Evolutionary conservation across 2,888 invertebrate species (phyloP).

Genomic region (Heliothis peltigera): DNA sequence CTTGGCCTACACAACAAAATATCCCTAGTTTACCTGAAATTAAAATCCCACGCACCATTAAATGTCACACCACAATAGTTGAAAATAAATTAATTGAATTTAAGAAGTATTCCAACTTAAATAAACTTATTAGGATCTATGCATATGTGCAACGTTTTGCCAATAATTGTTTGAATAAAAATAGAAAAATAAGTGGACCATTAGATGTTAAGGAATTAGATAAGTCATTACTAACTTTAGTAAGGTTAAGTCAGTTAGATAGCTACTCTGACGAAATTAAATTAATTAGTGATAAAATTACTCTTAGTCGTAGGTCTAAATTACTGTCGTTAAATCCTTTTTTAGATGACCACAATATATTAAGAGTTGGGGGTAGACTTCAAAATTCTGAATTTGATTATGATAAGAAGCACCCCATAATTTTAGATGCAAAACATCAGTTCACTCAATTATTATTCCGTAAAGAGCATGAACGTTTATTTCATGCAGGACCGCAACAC

Average conservation of each 20-base stretch:
- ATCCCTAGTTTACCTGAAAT: background rate
- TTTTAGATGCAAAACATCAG: constrained; percentile 39
- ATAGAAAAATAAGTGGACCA: constrained; percentile 2
- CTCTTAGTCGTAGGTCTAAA: no score
- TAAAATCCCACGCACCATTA: no score
- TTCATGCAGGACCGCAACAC: no score
- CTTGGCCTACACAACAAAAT: constrained; percentile 47
- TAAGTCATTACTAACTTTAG: no score
- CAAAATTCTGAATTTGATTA: constrained; percentile 18
- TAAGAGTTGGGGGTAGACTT: constrained; percentile 35
- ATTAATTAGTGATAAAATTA: no score
- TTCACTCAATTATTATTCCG: constrained; percentile 9
- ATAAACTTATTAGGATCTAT: constrained; percentile 1
- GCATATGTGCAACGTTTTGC: constrained; percentile 6
- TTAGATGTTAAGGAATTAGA: constrained; percentile 15
- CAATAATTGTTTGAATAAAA: constrained; percentile 2
- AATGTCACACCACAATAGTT: no score
- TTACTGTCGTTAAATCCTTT: constrained; percentile 23
- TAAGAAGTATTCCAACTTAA: background rate
- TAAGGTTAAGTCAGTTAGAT: no score
- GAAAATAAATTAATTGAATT: no score
- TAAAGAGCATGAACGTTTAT: no score
- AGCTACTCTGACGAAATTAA: no score
- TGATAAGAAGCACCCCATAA: constrained; percentile 43
- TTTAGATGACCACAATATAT: constrained; percentile 14